These are phyloP conservation scores for Sylvia borin DNA, from an alignment of 2,797 vertebrate genomes.

Conservation along the genomic window DNA sequence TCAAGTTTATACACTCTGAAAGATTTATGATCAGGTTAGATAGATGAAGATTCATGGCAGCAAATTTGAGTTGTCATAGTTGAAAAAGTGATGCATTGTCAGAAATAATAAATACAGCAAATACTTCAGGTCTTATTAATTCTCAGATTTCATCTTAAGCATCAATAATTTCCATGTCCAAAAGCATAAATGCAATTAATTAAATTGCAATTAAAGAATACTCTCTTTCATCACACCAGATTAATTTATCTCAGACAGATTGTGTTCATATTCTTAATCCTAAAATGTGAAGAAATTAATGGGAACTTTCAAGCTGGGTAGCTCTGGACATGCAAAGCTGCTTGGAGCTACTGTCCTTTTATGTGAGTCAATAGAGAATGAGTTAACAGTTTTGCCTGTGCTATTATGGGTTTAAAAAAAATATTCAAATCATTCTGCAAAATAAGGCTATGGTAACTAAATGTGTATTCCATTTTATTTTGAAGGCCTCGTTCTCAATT, in stretches of 20 bases:
- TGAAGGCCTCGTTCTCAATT: not conserved
- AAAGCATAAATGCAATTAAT: slow-evolving; percentile 37
- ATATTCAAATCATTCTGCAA: not conserved
- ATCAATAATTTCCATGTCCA: slow-evolving; percentile 15
- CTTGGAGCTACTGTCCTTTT: not conserved
- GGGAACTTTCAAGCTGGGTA: not conserved
- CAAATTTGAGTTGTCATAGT: not conserved
- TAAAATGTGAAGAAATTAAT: not conserved
- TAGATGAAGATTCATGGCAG: not conserved
- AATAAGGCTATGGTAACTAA: not conserved
- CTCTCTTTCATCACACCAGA: not conserved
- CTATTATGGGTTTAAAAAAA: not conserved
- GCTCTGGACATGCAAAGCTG: not conserved
- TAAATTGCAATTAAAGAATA: not conserved
- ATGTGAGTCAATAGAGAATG: not conserved
- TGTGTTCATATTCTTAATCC: not conserved
- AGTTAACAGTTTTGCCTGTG: not conserved
- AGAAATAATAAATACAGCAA: not conserved
- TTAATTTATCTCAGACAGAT: not conserved
- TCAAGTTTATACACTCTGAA: not conserved
- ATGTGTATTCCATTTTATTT: not conserved
- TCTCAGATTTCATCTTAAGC: not conserved
- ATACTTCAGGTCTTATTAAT: slow-evolving; percentile 17
- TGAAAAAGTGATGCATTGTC: slow-evolving; percentile 1
- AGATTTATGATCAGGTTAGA: not conserved